Evolutionary conservation across 2,888 invertebrate genomes (phyloP).

Genomic region (Aphidius colemani): DNA sequence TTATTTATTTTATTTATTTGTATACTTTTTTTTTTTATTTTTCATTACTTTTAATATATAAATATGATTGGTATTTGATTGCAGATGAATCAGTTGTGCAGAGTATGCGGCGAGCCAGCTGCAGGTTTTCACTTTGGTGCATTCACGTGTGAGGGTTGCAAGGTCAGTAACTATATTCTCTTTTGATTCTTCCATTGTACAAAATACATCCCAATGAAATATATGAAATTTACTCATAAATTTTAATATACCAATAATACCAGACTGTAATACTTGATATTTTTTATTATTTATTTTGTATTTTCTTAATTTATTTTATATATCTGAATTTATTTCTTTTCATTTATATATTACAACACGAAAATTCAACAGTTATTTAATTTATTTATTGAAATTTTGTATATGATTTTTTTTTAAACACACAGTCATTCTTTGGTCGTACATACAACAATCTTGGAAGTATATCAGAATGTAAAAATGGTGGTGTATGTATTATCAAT

Average conservation of each 20-base stretch:
- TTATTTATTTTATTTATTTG: constrained; percentile 2
- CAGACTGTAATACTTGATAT: not conserved
- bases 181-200: not conserved
- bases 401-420: constrained; percentile 58
- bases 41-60: constrained; percentile 11
- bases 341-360: not conserved
- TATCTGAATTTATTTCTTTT: not conserved
- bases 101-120: constrained; percentile 57
- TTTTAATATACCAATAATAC: not conserved
- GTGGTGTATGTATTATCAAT: constrained; percentile 88
- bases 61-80: constrained; percentile 35
- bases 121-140: constrained; percentile 58
- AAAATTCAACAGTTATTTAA: not conserved
- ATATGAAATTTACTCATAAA: not conserved
- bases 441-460: constrained; percentile 89
- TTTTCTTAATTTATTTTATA: not conserved
- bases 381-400: constrained; percentile 48
- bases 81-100: constrained; percentile 58
- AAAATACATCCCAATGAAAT: not conserved
- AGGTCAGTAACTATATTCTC: constrained; percentile 42
- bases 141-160: constrained; percentile 57
- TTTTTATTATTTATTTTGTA: not conserved
- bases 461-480: constrained; percentile 90
- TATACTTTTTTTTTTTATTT: constrained; percentile 32
- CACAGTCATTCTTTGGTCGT: constrained; percentile 90